Evolutionary conservation across 2,888 invertebrate genomes (phyloP).

Genomic region (Callyntrura sp.): DNA sequence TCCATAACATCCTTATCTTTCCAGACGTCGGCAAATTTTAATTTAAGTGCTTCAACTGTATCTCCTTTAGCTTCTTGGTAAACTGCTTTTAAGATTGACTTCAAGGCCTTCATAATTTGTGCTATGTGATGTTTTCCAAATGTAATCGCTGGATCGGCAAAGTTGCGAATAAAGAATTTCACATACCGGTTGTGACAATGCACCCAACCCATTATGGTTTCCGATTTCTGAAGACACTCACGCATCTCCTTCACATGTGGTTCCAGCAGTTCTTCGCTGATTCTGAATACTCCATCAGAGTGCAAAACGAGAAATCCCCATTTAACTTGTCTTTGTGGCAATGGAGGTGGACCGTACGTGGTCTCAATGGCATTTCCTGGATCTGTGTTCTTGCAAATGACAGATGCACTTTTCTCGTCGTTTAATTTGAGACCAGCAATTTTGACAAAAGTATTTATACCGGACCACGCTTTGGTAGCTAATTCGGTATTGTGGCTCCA

Average conservation of each 20-base stretch:
- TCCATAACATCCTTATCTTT: conserved; percentile 75
- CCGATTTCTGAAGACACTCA: conserved; percentile 58
- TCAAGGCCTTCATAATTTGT: conserved; percentile 73
- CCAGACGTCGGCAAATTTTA: conserved; percentile 66
- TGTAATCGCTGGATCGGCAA: conserved; percentile 71
- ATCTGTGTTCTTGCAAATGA: conserved; percentile 33
- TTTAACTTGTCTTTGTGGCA: conserved; percentile 75
- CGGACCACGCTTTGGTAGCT: conserved; percentile 74
- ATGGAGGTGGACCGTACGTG: conserved; percentile 56
- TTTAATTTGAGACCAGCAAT: conserved; percentile 76
- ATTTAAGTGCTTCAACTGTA: conserved; percentile 70
- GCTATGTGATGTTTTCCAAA: conserved; percentile 78
- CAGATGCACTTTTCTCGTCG: conserved; percentile 76
- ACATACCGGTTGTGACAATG: conserved; percentile 80
- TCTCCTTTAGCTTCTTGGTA: conserved; percentile 59
- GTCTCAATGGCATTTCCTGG: neutral
- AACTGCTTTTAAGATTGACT: conserved; percentile 67
- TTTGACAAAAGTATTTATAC: conserved; percentile 61
- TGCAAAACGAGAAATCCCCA: conserved; percentile 79
- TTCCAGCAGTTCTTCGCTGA: conserved; percentile 61
- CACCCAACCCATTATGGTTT: conserved; percentile 76
- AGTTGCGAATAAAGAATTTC: conserved; percentile 80
- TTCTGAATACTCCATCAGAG: conserved; percentile 78
- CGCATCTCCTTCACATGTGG: conserved; percentile 75
- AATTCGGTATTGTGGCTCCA: conserved; percentile 68